A percentile compares a stretch with the other conserved stretches of the same genome.
Conservation (phyloP, 2,888 invertebrate genomes). For the Podabrus alpinus region DNA sequence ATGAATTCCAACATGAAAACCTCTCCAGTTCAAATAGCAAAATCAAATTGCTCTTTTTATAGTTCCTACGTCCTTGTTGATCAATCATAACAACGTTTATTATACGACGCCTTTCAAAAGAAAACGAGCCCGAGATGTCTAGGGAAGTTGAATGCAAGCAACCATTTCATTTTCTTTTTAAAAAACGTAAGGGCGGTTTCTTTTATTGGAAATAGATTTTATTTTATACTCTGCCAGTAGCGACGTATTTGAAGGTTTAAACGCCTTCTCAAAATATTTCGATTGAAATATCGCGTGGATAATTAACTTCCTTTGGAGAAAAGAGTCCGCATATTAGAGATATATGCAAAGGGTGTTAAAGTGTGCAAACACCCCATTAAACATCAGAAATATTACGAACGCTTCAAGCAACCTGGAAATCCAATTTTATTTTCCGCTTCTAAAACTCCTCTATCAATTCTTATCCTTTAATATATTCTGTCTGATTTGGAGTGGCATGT, state of each 20-base stretch:
- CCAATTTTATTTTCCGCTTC: constrained; percentile 41
- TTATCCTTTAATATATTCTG: constrained; percentile 46
- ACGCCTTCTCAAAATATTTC: constrained; percentile 2
- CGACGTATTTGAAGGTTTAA: background rate
- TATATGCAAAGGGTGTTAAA: background rate
- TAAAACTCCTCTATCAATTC: constrained; percentile 39
- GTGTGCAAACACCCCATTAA: constrained; percentile 11
- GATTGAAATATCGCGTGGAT: background rate
- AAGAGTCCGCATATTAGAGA: constrained; percentile 5
- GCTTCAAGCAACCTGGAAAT: constrained; percentile 35
- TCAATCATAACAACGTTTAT: constrained; percentile 22
- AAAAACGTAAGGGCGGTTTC: constrained; percentile 15
- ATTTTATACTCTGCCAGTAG: constrained; percentile 8
- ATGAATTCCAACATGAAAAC: constrained; percentile 2
- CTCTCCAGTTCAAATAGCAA: background rate
- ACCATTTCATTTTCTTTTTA: constrained; percentile 12
- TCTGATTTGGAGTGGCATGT: constrained; percentile 41
- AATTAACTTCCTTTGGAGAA: constrained; percentile 4
- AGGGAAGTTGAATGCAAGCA: constrained; percentile 13
- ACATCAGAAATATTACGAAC: constrained; percentile 7
- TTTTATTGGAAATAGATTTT: constrained; percentile 13
- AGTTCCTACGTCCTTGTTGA: constrained; percentile 12
- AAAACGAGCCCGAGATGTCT: constrained; percentile 11
- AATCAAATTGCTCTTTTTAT: constrained; percentile 17
- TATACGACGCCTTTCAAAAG: constrained; percentile 11